Evolutionary conservation across 2,888 invertebrate genomes (phyloP).

Genomic region (Electrophaes corylata): DNA sequence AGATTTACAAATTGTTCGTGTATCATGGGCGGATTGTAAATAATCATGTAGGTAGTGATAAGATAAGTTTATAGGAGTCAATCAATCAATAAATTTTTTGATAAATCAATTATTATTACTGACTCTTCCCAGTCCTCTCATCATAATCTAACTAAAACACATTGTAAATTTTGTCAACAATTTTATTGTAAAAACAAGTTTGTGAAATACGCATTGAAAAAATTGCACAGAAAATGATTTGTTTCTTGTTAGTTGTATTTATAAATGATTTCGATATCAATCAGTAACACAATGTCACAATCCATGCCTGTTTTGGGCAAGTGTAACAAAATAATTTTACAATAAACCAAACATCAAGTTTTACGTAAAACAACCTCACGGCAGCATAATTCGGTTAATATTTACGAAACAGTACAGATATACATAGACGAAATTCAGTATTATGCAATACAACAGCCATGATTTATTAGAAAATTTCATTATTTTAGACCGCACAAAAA

Average conservation of each 20-base stretch:
- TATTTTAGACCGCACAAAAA: constrained; percentile 1
- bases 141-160: background rate
- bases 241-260: background rate
- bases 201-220: background rate
- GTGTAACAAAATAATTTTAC: background rate
- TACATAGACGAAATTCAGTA: background rate
- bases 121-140: background rate
- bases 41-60: constrained; percentile 25
- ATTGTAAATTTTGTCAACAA: background rate
- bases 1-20: constrained; percentile 33
- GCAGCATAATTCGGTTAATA: background rate
- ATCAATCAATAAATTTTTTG: constrained; percentile 13
- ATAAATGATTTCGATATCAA: background rate
- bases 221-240: too few species aligned
- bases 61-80: constrained; percentile 20
- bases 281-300: too few species aligned
- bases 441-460: background rate
- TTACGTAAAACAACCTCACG: background rate
- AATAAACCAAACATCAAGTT: background rate
- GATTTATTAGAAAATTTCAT: background rate
- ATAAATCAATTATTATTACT: background rate
- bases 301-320: background rate
- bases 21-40: constrained; percentile 39
- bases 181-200: background rate
- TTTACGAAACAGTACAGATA: background rate